These are phyloP conservation scores for Cremastinae sp. DNA, from an alignment of 2,888 invertebrate species.

Conservation along the genomic window DNA sequence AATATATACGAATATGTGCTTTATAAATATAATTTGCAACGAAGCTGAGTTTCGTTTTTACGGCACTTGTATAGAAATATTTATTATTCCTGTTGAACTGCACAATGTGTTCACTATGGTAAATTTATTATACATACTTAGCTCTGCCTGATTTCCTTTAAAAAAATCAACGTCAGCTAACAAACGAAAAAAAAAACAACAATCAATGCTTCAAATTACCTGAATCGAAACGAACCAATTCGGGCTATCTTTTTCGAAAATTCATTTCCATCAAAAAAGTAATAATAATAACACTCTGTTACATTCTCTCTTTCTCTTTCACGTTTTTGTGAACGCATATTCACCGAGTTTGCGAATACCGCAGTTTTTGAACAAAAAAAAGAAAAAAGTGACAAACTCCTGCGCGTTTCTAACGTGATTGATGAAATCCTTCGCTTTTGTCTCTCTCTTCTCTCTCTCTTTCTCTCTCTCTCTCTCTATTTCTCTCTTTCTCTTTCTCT, in stretches of 20 bases:
- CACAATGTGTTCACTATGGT: constrained; percentile 81
- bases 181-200: constrained; percentile 19
- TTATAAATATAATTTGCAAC: constrained; percentile 74
- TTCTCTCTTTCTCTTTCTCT: background rate
- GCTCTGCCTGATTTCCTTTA: constrained; percentile 79
- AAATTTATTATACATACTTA: constrained; percentile 74
- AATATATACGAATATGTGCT: constrained; percentile 42
- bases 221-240: constrained; percentile 79
- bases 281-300: constrained; percentile 60
- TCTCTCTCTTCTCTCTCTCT: constrained; percentile 27
- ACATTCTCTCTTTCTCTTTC: constrained; percentile 62
- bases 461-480: constrained; percentile 20
- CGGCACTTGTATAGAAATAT: constrained; percentile 82
- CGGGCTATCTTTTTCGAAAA: constrained; percentile 74
- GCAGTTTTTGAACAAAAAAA: constrained; percentile 32
- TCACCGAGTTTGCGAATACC: constrained; percentile 50
- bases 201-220: constrained; percentile 78
- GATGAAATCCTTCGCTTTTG: constrained; percentile 38
- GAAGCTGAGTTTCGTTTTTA: constrained; percentile 84
- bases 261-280: constrained; percentile 50
- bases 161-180: constrained; percentile 59
- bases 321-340: constrained; percentile 53
- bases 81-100: constrained; percentile 80
- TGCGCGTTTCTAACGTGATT: constrained; percentile 27
- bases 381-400: constrained; percentile 26